These are phyloP conservation scores for Gari tellinella DNA, from an alignment of 2,888 invertebrate species.

Conservation along the genomic window DNA sequence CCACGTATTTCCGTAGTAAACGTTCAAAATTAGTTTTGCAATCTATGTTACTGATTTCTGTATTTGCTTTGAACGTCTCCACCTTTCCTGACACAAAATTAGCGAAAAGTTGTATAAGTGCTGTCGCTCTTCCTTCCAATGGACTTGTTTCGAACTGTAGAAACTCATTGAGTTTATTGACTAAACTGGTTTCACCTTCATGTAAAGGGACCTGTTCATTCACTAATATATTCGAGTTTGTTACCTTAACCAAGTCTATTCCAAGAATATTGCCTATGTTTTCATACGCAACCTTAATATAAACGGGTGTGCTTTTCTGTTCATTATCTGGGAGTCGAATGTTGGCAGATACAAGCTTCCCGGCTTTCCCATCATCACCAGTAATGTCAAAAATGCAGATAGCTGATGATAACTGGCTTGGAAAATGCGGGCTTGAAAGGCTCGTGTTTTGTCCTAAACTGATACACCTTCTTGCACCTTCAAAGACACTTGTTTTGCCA, in stretches of 20 bases:
- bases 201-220: constrained; percentile 1
- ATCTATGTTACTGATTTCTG: neutral
- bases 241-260: constrained; percentile 4
- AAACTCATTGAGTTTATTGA: neutral
- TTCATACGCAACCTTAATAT: constrained; percentile 1
- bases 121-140: neutral
- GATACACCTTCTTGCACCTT: constrained; percentile 12
- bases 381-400: constrained; percentile 6
- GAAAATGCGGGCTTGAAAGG: constrained; percentile 1
- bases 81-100: neutral
- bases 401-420: neutral
- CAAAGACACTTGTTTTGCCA: constrained; percentile 13
- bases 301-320: neutral
- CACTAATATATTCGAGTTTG: neutral
- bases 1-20: no score
- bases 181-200: no score
- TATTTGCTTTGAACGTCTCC: neutral
- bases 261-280: neutral
- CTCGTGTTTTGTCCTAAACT: constrained; percentile 6
- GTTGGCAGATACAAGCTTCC: neutral
- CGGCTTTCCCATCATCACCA: neutral
- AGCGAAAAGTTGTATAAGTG: neutral
- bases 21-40: no score
- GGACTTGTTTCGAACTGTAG: neutral
- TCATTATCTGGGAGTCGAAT: neutral